A percentile compares a stretch with the other conserved stretches of the same genome.
phyloP scores from a whole-genome alignment of 2,113 vertebrate genomes.

The Motacilla tschutschensis region DNA sequence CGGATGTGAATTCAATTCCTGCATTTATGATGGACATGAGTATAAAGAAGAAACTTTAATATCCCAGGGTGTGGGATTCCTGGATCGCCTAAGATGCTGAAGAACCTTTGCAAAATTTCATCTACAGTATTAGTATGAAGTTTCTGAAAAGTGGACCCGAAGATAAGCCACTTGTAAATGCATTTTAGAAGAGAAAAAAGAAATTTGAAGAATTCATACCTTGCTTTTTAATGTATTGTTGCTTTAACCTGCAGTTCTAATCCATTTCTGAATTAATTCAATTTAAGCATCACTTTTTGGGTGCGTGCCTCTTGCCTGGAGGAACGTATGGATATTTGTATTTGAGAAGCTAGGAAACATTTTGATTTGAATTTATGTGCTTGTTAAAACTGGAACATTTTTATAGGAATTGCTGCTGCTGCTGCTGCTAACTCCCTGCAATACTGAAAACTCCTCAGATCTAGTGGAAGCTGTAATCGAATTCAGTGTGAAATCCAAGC shows the following conservation, averaged over 20 bases:
- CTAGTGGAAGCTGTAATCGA: conserved; percentile 33
- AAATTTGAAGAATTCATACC: conserved; percentile 49
- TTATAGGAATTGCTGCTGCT: conserved; percentile 63
- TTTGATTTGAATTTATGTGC: conserved; percentile 62
- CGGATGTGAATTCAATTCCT: conserved; percentile 34
- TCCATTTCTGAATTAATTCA: conserved; percentile 49
- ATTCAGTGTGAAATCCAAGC: conserved; percentile 67
- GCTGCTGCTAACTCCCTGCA: conserved; percentile 63
- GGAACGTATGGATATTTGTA: conserved; percentile 41
- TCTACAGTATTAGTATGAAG: conserved; percentile 52
- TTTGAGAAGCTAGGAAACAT: conserved; percentile 58
- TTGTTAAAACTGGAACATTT: conserved; percentile 66
- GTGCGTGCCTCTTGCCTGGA: conserved; percentile 50
- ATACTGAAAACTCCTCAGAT: conserved; percentile 58
- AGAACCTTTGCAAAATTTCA: conserved; percentile 54
- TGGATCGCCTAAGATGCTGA: conserved; percentile 53
- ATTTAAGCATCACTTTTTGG: conserved; percentile 47
- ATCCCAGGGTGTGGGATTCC: conserved; percentile 61
- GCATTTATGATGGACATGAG: conserved; percentile 33
- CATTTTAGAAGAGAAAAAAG: conserved; percentile 53
- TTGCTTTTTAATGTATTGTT: conserved; percentile 57
- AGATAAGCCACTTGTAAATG: conserved; percentile 32
- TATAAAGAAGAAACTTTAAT: conserved; percentile 77
- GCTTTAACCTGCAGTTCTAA: conserved; percentile 61
- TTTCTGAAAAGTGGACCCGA: conserved; percentile 56